Conservation (phyloP, 2,797 vertebrate genomes). For the Buphagus erythrorhynchus region DNA sequence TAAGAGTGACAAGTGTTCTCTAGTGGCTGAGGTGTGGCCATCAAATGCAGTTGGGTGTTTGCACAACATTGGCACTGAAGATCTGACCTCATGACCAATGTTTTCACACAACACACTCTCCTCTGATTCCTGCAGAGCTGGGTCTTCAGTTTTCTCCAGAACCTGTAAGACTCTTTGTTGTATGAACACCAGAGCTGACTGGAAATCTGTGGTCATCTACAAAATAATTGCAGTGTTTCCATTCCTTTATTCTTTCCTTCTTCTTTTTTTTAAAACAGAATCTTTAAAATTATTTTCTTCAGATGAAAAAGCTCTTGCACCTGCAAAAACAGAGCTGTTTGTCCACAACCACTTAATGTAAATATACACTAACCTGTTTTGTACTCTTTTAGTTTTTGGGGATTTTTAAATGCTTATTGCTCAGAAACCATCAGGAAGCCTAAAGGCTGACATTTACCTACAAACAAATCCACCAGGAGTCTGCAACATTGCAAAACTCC, state of each 20-base stretch:
- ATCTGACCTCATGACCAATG: background rate
- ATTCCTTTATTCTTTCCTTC: background rate
- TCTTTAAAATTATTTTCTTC: background rate
- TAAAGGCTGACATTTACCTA: background rate
- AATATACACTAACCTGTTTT: background rate
- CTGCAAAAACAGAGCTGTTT: background rate
- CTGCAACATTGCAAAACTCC: background rate
- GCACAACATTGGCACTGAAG: background rate
- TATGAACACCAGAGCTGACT: background rate
- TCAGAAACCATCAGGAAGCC: background rate
- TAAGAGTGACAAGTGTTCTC: background rate
- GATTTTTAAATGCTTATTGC: fast-evolving
- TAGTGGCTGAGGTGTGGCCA: background rate
- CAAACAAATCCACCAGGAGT: background rate
- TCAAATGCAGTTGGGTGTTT: background rate
- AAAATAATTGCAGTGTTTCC: background rate
- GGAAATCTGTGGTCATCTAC: background rate
- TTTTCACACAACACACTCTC: background rate
- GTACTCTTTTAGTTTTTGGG: background rate
- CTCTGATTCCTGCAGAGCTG: background rate
- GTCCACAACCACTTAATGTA: background rate
- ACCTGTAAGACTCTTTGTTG: background rate
- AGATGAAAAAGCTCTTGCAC: background rate
- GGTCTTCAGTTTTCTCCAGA: background rate
- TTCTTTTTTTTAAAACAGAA: background rate